Evolutionary conservation across 2,113 vertebrate species (phyloP), one percentile per base, ranked within the genome.

Genomic region (Panthera tigris): DNA sequence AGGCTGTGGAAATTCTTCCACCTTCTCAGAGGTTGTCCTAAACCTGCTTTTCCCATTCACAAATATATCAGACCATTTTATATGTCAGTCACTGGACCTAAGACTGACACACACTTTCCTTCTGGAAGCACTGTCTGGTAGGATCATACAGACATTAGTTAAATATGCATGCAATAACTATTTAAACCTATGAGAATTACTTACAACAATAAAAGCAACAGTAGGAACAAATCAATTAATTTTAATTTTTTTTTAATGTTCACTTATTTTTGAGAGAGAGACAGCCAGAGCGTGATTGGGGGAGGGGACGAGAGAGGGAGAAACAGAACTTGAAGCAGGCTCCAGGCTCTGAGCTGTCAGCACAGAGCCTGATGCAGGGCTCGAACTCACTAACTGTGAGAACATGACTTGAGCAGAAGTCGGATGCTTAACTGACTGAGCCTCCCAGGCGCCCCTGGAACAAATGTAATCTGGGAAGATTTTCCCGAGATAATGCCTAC

Each of bases 11-110:
- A 45, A 45, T 45, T 45, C 45, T 45, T 23, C 18, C 16, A 14
- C 5, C 55, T 16, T 50, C 23, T 31, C 50, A 39, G 52, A n/a
- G 7, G 12, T 23, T 29, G 1, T 1, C 0, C 4, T 5, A 29
- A 18, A 76, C 12, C 16, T 79, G 18, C 29, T 4, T 19, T 0
- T 5, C 23, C 6, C 45, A 16, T 29, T 23, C 48, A 31, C 2
- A 10, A 27, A 31, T 13, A 7, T 2, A 13, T 19, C n/a, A 63
- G 16, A 16, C 3, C 1, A 3, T 27, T 73, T 23, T 18, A 36
- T 7, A 5, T 31, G 41, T 16, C 29, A 21, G 78, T 6, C 39
- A 41, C 1, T 21, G 3, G 19, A 21, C 2, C 18, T 48, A 63
- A 94, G 78, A 94, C 10, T 71, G 29, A 79, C 29, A 71, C 8